Base-by-base conservation (phyloP, 2,113 vertebrate species). In the Syrmaticus mikado region DNA sequence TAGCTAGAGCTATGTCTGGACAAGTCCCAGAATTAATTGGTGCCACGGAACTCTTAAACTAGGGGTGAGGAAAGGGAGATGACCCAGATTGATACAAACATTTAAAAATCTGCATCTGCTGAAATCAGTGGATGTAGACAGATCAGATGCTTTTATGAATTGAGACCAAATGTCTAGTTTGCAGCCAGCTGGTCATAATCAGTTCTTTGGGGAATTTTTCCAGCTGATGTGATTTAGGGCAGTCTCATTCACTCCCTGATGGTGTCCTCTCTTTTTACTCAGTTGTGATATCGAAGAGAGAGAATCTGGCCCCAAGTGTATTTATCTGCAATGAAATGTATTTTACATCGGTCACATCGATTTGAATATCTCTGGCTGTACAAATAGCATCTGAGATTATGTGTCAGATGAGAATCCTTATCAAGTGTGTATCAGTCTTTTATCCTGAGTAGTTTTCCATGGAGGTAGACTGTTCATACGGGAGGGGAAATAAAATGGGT, bases 201-300 rank as follows among this genome's bases (percentile, higher is more conserved):
- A 32, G 68, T 60, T 96, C 87, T 89, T 77, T 64, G 68, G 94
- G 85, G 79, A 87, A 71, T 91, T 46, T 95, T 96, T 95, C 91
- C 94, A 96, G 82, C 75, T 89, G 87, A 85, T 94, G 89, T 82
- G 91, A 94, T 93, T 92, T 89, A 90, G 75, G 65, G 61, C 84
- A 92, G 36, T 46, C 50, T 36, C 65, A 71, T 77, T 89, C 64
- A 38, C 13, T 92, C 72, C 52, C 67, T 81, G 41, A 19, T 80
- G 34, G 30, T 71, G 50, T 87, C 71, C 70, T 87, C 52, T 90
- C 30, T 68, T 89, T 89, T 70, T 62, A 68, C 34, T 45, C 34
- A 66, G 0, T 53, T 2, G 0, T 87, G 16, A 24, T 82, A 73
- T 50, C 19, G 81, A 72, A 48, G 77, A 68, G 68, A 66, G 34